These are phyloP conservation scores for Amphiprion ocellaris DNA, from an alignment of 2,113 vertebrate species.

Conservation along the genomic window DNA sequence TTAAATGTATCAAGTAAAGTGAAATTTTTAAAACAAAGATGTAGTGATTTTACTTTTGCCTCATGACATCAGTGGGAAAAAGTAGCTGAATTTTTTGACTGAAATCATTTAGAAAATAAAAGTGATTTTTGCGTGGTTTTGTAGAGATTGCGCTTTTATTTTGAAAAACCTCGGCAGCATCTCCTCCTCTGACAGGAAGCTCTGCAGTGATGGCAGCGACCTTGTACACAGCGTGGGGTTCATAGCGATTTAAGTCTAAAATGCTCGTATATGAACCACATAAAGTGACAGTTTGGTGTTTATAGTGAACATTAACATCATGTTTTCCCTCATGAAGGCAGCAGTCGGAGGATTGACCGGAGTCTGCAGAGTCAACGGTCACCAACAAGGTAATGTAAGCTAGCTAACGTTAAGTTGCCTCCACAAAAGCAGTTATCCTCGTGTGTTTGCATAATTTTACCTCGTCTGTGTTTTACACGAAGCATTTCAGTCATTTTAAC, in stretches of 20 bases:
- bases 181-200: background rate
- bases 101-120: too few species aligned
- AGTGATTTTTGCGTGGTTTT: too few species aligned
- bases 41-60: too few species aligned
- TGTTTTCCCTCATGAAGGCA: slow-evolving; percentile 74
- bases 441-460: too few species aligned
- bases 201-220: slow-evolving; percentile 64
- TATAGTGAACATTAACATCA: slow-evolving; percentile 34
- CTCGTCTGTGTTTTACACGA: too few species aligned
- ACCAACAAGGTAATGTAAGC: slow-evolving; percentile 70
- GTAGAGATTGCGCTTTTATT: slow-evolving; percentile 23
- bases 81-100: too few species aligned
- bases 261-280: background rate
- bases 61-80: too few species aligned
- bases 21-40: too few species aligned
- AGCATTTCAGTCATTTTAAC: too few species aligned
- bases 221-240: slow-evolving; percentile 55
- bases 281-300: background rate
- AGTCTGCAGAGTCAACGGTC: slow-evolving; percentile 35
- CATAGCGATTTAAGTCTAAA: background rate
- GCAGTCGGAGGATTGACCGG: slow-evolving; percentile 60
- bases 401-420: background rate
- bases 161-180: slow-evolving; percentile 52
- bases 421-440: too few species aligned
- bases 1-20: too few species aligned